Base-by-base conservation (phyloP, 2,888 invertebrate species). In the Synanthedon formicaeformis region DNA sequence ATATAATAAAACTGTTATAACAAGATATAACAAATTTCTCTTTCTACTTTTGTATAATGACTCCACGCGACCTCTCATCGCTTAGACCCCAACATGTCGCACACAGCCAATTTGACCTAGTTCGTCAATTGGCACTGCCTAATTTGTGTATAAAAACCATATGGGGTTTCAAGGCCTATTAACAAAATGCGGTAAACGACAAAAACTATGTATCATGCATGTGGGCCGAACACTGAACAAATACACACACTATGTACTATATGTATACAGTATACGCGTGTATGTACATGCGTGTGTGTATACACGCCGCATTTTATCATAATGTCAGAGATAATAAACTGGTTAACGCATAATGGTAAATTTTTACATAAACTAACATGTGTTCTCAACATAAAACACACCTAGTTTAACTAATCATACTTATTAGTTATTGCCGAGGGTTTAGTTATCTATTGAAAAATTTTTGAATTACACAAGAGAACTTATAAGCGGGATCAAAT, bases 101-200 rank as follows among this genome's bases (percentile, higher is more conserved):
- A 49, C 12, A 60, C 61, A n/a, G n/a, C n/a, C n/a, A 73, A 69
- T 72, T 69, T 71, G 78, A 76, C 78, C 81, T 68, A 78, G 62
- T 71, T 76, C 62, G 66, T 69, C 75, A 81, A 81, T 79, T 78
- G 74, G 69, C 67, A 73, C 78, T 80, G 76, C 79, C 78, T 78
- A 82, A 82, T 80, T 80, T 79, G 82, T 81, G 73, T 74, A 73
- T 73, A 80, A 79, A 71, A 69, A 64, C 69, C 80, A 79, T 75
- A 79, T 81, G 77, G 67, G 66, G 59, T 57, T 56, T 60, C 81
- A 79, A 80, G 78, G 78, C 60, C 64, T 49, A 49, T 23, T 49
- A 49, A 49, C 49, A 49, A 49, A 49, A 16, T 18, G 16, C 49
- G 16, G 16, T 23, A 23, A 49, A 49, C 49, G 23, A 49, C 49